Conservation (phyloP, 2,797 vertebrate species). For the Buphagus erythrorhynchus region DNA sequence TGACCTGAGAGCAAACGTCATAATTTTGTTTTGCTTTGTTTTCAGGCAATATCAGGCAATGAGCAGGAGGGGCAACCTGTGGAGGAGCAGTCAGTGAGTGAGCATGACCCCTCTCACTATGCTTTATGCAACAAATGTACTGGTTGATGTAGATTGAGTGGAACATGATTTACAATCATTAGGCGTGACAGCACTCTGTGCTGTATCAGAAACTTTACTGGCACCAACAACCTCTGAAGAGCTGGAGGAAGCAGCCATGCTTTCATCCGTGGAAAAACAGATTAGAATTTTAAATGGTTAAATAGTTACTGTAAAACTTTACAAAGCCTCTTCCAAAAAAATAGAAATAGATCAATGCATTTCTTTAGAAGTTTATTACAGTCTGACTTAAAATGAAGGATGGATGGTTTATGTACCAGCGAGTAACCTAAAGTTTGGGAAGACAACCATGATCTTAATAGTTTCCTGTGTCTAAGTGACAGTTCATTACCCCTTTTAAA, state of each 20-base stretch:
- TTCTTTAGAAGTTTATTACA: neutral
- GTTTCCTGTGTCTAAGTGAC: neutral
- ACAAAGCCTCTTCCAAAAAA: neutral
- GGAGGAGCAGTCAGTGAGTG: neutral
- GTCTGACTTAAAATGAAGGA: neutral
- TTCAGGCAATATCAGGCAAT: neutral
- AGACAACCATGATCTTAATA: neutral
- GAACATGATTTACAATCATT: neutral
- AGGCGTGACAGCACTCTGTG: neutral
- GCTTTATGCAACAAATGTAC: neutral
- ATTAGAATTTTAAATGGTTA: neutral
- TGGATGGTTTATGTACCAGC: neutral
- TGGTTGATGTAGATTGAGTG: neutral
- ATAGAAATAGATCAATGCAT: neutral
- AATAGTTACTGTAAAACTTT: neutral
- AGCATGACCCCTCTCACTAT: neutral
- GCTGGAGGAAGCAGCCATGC: neutral
- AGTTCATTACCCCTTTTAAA: neutral
- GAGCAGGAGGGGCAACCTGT: neutral
- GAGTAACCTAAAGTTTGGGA: neutral
- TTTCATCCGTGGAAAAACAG: neutral
- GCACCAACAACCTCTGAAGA: neutral
- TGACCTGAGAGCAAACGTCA: neutral
- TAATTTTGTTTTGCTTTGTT: neutral
- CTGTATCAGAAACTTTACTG: neutral